Base-by-base conservation (phyloP, 23 tunicate genomes). In the Trididemnum clinides region DNA sequence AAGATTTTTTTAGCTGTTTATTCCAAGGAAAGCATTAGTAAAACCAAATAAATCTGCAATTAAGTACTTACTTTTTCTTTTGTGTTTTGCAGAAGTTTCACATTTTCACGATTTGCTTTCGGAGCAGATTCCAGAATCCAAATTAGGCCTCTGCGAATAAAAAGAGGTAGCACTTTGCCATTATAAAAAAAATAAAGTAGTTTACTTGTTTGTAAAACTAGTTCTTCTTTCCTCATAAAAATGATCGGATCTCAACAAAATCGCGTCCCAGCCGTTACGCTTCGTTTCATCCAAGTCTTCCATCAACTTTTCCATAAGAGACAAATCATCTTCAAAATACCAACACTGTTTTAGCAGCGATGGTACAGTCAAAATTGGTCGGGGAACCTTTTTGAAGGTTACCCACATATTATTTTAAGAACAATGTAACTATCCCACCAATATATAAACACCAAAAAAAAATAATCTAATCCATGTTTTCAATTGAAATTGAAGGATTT, bases 161-260 rank as follows among this genome's bases (percentile, higher is more conserved):
- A 69, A 69, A 6, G 23, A 44, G 15, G 54, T 15, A 44, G 15
- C 10, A 44, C 15, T 44, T 44, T 44, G 15, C 12, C 15, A 7
- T 44, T 44, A 44, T 7, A 7, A 10, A 44, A 44, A 44, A 10
- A 44, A 44, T 44, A 44, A 7, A 7, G 54, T 7, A 44, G 54
- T 7, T 44, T 59, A 89, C 95, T 80, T 85, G 91, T 92, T 84
- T 22, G 91, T 72, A 38, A 87, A 83, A 28, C 36, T 83, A 5
- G 79, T 64, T 78, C 75, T 87, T 77, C 97, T 92, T 65, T 92
- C 97, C 23, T 87, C 91, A 33, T 69, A 74, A 77, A 72, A 92
- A 22, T 81, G 90, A 34, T 92, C 90, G 0, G 97, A 92, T 51
- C 78, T 78, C 36, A 82, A 27, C 25, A 87, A 57, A 4, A 58